Conservation (phyloP, 2,797 vertebrate species). For the Takifugu ocellatus region DNA sequence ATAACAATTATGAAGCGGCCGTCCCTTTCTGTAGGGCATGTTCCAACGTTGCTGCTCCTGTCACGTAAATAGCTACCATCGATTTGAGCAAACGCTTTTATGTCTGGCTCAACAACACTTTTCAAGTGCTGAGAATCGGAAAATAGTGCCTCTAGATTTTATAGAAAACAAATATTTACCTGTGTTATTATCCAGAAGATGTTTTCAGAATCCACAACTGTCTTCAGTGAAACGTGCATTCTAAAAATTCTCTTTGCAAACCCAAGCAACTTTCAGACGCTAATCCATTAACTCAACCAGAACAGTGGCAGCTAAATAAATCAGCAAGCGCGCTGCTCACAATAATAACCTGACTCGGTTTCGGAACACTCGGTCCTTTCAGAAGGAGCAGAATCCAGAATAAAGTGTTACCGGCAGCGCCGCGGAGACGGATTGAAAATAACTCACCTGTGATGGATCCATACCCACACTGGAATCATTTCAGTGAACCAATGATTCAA, state of each 20-base stretch:
- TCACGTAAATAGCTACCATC: slow-evolving; percentile 34
- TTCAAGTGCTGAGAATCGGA: neutral
- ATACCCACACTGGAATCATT: too few species aligned
- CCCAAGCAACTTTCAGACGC: neutral
- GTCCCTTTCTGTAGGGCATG: slow-evolving; percentile 32
- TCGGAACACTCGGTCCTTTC: neutral
- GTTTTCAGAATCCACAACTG: too few species aligned
- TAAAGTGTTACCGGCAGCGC: neutral
- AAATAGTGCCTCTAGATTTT: neutral
- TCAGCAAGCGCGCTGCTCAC: neutral
- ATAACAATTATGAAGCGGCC: slow-evolving; percentile 44
- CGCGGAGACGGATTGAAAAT: neutral
- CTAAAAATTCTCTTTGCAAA: neutral
- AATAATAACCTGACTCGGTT: neutral
- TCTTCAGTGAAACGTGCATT: too few species aligned
- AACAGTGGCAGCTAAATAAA: neutral
- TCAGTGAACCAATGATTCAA: neutral
- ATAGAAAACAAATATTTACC: slow-evolving; percentile 1
- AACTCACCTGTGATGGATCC: neutral
- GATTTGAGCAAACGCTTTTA: slow-evolving; percentile 29
- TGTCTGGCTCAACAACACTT: slow-evolving; percentile 5
- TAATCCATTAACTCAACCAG: neutral
- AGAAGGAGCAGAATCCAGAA: neutral
- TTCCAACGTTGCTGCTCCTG: neutral
- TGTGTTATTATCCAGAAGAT: neutral